Conservation (phyloP, 2,113 vertebrate genomes). For the Zosterops pallidus region DNA sequence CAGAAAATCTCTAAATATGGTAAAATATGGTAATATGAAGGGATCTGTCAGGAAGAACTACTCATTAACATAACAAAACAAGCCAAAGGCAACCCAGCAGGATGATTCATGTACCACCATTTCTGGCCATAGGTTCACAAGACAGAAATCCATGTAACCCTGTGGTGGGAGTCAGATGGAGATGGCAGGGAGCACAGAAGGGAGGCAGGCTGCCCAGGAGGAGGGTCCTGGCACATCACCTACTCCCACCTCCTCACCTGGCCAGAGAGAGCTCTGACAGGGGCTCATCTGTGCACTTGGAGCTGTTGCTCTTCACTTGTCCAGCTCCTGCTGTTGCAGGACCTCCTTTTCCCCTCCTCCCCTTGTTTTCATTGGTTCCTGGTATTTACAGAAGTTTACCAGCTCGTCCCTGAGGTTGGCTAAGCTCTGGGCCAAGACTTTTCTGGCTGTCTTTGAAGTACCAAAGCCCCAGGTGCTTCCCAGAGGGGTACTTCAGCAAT, state of each 20-base stretch:
- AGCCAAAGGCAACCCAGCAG: not conserved
- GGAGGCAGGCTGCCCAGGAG: not conserved
- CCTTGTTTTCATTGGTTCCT: not conserved
- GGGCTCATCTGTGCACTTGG: constrained; percentile 36
- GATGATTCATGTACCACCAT: not conserved
- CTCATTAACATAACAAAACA: not conserved
- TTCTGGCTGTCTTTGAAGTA: not conserved
- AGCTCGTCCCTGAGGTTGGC: not conserved
- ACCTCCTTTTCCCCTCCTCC: not conserved
- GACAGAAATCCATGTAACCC: not conserved
- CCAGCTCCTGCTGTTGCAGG: not conserved
- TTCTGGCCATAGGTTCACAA: not conserved
- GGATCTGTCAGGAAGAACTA: not conserved
- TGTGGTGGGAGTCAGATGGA: not conserved
- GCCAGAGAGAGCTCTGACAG: not conserved
- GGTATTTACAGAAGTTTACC: not conserved
- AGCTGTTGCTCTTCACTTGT: not conserved
- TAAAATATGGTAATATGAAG: not conserved
- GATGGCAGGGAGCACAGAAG: not conserved
- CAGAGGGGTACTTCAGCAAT: not conserved
- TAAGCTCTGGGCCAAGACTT: not conserved
- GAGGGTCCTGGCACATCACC: not conserved
- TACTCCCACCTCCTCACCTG: not conserved
- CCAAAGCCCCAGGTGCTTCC: not conserved
- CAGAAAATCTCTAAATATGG: not conserved